A percentile compares a stretch with the other conserved stretches of the same genome.
Evolutionary conservation across 2,113 vertebrate species (phyloP).

Genomic region (Mesocricetus auratus): DNA sequence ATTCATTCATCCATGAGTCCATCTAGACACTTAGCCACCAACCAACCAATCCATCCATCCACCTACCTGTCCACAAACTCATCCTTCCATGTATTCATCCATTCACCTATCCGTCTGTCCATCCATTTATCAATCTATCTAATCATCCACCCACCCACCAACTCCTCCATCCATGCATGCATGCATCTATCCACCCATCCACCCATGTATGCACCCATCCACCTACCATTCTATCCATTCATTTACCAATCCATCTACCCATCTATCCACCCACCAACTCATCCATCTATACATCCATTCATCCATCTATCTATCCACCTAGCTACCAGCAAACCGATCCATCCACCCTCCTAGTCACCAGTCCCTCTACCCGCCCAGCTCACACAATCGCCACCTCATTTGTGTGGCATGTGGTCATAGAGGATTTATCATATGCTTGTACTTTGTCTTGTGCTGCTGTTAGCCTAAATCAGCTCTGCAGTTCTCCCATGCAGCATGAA

Average conservation of each 20-base stretch:
- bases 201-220: fast-evolving
- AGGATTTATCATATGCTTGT: neutral
- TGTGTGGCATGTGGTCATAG: neutral
- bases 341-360: neutral
- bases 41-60: no score
- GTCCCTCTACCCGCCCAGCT: no score
- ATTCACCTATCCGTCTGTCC: fast-evolving
- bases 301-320: fast-evolving
- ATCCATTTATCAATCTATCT: neutral
- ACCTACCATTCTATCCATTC: neutral
- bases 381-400: neutral
- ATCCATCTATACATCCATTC: no score
- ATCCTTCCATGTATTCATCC: neutral
- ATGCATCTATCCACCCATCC: neutral
- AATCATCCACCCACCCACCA: neutral
- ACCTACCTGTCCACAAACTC: fast-evolving
- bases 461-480: neutral
- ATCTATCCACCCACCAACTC: neutral
- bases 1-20: neutral
- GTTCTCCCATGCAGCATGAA: neutral
- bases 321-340: no score
- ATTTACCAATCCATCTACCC: fast-evolving
- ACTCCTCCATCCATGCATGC: neutral
- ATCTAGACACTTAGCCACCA: fast-evolving
- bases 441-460: neutral